A percentile compares a stretch with the other conserved stretches of the same genome.
Conservation (phyloP, 2,113 vertebrate species). For the Amia ocellicauda region DNA sequence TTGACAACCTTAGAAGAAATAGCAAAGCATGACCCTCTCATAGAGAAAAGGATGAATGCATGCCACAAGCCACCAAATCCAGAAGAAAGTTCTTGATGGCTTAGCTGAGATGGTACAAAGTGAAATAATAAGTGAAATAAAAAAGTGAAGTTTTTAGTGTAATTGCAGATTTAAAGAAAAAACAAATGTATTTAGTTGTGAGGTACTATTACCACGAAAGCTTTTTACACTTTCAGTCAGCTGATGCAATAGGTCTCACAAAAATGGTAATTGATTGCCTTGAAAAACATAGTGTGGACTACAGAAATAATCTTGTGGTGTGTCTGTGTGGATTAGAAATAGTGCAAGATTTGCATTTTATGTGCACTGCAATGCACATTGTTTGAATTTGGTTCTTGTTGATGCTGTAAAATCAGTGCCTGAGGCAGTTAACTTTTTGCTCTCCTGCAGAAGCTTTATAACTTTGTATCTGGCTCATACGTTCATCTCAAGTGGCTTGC, state of each 20-base stretch:
- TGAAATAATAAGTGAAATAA: no score
- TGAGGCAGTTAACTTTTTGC: conserved; percentile 20
- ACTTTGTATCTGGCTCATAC: no score
- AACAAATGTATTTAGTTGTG: no score
- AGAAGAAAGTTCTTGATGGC: conserved; percentile 29
- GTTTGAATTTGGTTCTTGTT: conserved; percentile 24
- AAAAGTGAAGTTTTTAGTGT: conserved; percentile 21
- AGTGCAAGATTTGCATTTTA: conserved; percentile 19
- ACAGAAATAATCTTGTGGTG: conserved; percentile 25
- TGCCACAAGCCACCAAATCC: conserved; percentile 25
- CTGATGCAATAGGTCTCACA: conserved; percentile 23
- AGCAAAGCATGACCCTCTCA: no score
- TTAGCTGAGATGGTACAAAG: no score
- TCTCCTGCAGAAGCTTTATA: no score
- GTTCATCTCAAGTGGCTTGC: no score
- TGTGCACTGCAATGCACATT: no score
- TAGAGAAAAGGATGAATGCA: no score
- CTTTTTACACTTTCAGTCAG: conserved; percentile 27
- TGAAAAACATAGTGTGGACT: conserved; percentile 25
- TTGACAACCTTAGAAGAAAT: conserved; percentile 26
- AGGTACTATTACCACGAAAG: conserved; percentile 24
- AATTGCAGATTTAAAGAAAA: conserved; percentile 23
- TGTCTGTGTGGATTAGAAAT: conserved; percentile 19
- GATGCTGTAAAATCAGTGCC: conserved; percentile 24
- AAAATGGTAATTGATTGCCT: conserved; percentile 20